These are phyloP conservation scores for Ochropleura leucogaster DNA, from an alignment of 2,888 invertebrate species.

Conservation along the genomic window DNA sequence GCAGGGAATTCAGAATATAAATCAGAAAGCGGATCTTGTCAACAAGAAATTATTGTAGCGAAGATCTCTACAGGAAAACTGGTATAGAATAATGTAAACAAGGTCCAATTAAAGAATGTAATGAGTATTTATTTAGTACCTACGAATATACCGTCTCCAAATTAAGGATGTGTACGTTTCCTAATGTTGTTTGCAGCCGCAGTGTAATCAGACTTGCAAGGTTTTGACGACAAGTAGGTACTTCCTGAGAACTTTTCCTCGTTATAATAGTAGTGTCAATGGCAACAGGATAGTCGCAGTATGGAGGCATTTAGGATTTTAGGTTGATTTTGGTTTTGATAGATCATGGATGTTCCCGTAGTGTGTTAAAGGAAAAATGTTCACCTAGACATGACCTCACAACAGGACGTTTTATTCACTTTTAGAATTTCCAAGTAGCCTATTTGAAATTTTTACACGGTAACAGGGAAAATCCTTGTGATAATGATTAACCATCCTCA, in stretches of 20 bases:
- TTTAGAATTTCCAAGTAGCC: constrained; percentile 4
- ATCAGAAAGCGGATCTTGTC: constrained; percentile 44
- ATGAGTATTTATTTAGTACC: neutral
- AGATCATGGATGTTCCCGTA: neutral
- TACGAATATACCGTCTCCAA: neutral
- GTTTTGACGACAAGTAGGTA: constrained; percentile 22
- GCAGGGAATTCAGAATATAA: constrained; percentile 25
- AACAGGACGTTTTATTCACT: neutral
- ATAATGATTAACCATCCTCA: neutral
- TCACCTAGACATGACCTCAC: neutral
- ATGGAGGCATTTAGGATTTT: no score
- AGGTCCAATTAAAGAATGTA: constrained; percentile 1
- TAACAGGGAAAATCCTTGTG: neutral
- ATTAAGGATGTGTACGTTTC: constrained; percentile 35
- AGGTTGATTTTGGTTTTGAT: neutral
- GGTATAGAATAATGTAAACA: constrained; percentile 11
- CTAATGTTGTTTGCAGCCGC: constrained; percentile 30
- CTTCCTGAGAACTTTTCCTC: constrained; percentile 57
- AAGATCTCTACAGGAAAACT: constrained; percentile 29
- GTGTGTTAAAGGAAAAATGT: constrained; percentile 24
- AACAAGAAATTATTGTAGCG: constrained; percentile 12
- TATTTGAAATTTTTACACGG: neutral
- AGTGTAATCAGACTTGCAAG: constrained; percentile 49
- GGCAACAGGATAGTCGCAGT: constrained; percentile 9
- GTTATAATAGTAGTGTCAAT: constrained; percentile 17